Evolutionary conservation across 2,797 vertebrate species (phyloP).

Genomic region (Saxicola maurus): DNA sequence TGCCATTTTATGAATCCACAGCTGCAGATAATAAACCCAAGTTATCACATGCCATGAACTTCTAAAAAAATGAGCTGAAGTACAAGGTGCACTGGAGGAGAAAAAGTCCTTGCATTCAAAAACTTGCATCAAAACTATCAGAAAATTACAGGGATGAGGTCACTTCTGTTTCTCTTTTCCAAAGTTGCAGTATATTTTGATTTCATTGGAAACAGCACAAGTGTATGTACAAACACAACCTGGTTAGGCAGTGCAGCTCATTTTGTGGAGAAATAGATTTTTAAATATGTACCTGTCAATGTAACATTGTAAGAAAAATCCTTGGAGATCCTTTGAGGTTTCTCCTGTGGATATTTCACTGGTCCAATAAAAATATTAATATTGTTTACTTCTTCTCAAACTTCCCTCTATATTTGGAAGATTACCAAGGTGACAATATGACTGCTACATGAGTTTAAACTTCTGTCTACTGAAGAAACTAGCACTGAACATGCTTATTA

Average conservation of each 20-base stretch:
- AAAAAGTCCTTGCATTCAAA: not conserved
- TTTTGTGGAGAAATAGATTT: constrained; percentile 12
- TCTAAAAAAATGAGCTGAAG: not conserved
- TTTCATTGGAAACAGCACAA: not conserved
- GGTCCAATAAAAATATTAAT: not conserved
- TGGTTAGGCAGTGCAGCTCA: not conserved
- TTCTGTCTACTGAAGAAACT: not conserved
- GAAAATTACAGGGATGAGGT: not conserved
- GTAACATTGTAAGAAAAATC: not conserved
- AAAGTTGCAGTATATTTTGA: not conserved
- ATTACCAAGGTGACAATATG: not conserved
- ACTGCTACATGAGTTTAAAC: constrained; percentile 30
- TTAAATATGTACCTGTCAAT: not conserved
- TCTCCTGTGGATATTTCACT: not conserved
- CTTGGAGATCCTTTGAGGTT: not conserved
- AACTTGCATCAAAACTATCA: not conserved
- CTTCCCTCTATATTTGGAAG: not conserved
- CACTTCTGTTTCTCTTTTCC: not conserved
- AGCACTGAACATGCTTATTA: not conserved
- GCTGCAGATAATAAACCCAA: not conserved
- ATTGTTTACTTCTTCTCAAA: constrained; percentile 49
- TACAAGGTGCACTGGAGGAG: not conserved
- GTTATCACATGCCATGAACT: not conserved
- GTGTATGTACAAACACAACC: not conserved
- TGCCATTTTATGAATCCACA: not conserved